Percentiles rank a stretch among this genome's conserved stretches.
phyloP scores from a whole-genome alignment of 2,888 invertebrate genomes.

The Eupsilia transversa region DNA sequence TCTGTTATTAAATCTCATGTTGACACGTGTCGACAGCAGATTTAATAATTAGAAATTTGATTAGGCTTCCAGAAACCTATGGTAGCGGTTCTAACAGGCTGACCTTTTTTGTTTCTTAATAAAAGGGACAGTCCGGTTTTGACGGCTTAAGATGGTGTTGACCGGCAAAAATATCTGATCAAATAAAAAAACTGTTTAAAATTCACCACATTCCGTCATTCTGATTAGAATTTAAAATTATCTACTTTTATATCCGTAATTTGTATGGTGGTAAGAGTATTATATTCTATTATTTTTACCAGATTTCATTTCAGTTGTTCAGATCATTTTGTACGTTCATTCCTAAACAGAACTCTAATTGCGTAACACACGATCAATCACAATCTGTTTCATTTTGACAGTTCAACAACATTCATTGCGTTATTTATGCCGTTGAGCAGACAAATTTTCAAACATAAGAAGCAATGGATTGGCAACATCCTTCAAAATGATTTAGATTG shows the following conservation, averaged over 20 bases:
- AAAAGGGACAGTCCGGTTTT: background rate
- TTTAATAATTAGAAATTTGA: slow-evolving; percentile 12
- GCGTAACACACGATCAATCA: no score
- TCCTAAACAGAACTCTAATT: no score
- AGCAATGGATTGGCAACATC: no score
- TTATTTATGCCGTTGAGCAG: no score
- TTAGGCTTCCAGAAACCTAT: slow-evolving; percentile 1
- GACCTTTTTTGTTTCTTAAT: background rate
- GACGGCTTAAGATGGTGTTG: slow-evolving; percentile 4
- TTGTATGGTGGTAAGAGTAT: no score
- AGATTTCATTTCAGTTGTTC: background rate
- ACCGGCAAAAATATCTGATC: background rate
- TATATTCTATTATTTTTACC: no score
- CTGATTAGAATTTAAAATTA: background rate
- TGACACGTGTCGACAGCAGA: background rate
- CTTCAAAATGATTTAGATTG: no score
- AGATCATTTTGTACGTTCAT: background rate
- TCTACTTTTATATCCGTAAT: no score
- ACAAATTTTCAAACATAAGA: no score
- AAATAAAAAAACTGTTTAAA: slow-evolving; percentile 1
- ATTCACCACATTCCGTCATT: background rate
- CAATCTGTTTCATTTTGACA: no score
- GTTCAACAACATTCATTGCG: no score
- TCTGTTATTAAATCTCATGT: slow-evolving; percentile 3
- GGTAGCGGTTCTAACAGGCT: slow-evolving; percentile 4